phyloP scores from a whole-genome alignment of 1,140 invertebrate genomes.

The Aradophagus sp. region DNA sequence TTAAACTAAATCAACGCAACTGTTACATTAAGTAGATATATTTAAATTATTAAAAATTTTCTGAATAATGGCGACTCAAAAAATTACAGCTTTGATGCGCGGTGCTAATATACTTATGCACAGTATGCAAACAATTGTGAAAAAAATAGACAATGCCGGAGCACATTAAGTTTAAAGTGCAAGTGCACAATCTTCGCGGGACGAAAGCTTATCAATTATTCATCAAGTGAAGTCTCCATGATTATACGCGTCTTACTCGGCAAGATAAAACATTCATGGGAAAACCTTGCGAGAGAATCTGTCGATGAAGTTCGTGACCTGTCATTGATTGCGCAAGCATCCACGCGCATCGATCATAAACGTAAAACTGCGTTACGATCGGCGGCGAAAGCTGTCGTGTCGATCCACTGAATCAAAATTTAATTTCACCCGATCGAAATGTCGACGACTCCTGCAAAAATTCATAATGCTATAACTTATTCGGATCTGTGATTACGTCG shows the following conservation, averaged over 20 bases:
- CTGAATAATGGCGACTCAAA: no score
- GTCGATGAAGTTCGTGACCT: slow-evolving; percentile 39
- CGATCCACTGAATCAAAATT: slow-evolving; percentile 35
- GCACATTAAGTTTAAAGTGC: slow-evolving; percentile 29
- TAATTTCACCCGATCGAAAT: slow-evolving; percentile 23
- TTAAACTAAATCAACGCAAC: no score
- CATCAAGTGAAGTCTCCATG: slow-evolving; percentile 12
- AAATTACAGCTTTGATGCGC: slow-evolving; percentile 1
- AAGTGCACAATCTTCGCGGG: slow-evolving; percentile 16
- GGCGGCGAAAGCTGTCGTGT: slow-evolving; percentile 23
- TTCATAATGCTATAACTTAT: slow-evolving; percentile 3
- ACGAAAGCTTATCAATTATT: slow-evolving; percentile 36
- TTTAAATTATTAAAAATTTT: no score
- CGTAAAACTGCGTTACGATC: slow-evolving; percentile 28
- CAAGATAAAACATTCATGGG: slow-evolving; percentile 23
- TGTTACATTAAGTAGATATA: no score
- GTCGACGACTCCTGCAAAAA: slow-evolving; percentile 5
- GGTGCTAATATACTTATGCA: no score
- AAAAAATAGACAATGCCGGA: slow-evolving; percentile 14
- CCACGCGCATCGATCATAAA: slow-evolving; percentile 31
- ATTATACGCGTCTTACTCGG: slow-evolving; percentile 26
- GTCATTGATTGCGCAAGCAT: slow-evolving; percentile 38
- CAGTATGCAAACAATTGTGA: slow-evolving; percentile 14
- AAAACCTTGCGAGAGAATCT: slow-evolving; percentile 38
- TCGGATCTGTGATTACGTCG: neutral